Evolutionary conservation across 2,797 vertebrate species (phyloP), one percentile per base, ranked within the genome.

Genomic region (Pteronotus mesoamericanus): DNA sequence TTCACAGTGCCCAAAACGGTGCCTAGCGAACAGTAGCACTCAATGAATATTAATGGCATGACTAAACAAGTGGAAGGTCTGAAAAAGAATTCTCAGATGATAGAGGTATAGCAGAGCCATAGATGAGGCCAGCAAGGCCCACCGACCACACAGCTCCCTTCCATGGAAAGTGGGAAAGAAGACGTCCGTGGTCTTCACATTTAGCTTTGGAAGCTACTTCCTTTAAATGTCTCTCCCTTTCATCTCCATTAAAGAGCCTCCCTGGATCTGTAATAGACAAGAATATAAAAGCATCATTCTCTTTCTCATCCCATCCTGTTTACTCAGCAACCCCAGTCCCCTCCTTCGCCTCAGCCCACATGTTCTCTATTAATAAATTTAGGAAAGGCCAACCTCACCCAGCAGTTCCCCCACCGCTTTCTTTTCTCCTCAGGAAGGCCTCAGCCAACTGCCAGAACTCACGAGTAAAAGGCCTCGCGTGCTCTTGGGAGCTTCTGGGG

Each of bases 201-300:
- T 94, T 34, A 69, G 64, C 77, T 89, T 93, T 82, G 77, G 46
- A 95, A 89, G 93, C 14, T 4, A 87, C 66, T 91, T 91, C 34
- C 94, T 91, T 94, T 91, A 79, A 92, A 77, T 64, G 69, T 93
- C 75, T 80, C 57, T 91, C 37, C 86, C 79, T 97, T 97, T 97
- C 89, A 95, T 96, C 85, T 83, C 74, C 48, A 71, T 32, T 92
- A 39, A 95, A 91, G 90, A 94, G 69, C 79, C 95, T 96, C 82
- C 61, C 88, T 89, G 80, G 96, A 64, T 91, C 90, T 95, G 61
- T 83, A 95, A 94, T 48, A 94, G 93, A 96, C 89, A 88, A 87
- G 91, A 87, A 69, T 89, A 97, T 95, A 91, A 97, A 96, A 97
- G 94, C 94, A 86, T 93, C 94, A n/a, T 95, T 97, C 94, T 96